These are phyloP conservation scores for Melanargia galathea DNA, from an alignment of 2,888 invertebrate species.

Conservation along the genomic window DNA sequence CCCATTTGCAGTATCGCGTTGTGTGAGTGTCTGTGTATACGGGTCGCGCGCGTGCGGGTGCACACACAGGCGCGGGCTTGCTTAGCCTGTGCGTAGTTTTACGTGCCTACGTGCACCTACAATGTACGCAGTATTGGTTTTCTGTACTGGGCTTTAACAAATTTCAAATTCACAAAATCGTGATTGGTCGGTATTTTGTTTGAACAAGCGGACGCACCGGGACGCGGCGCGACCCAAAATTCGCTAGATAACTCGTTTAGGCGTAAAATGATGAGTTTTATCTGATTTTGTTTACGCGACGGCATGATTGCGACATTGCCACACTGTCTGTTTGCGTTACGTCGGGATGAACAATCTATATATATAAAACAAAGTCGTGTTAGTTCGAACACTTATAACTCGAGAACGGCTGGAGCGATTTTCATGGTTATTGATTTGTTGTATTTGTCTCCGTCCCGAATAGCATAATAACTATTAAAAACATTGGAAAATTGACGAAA, in stretches of 20 bases:
- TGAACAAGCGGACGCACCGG: conserved; percentile 69
- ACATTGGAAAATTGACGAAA: too few relatives aligned
- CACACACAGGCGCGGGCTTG: conserved; percentile 62
- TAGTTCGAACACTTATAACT: too few relatives aligned
- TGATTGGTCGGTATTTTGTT: conserved; percentile 80
- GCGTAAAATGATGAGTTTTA: conserved; percentile 72
- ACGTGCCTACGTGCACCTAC: conserved; percentile 49
- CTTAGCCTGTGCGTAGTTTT: conserved; percentile 79
- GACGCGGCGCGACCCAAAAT: conserved; percentile 60
- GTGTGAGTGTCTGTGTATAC: conserved; percentile 71
- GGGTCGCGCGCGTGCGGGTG: conserved; percentile 47
- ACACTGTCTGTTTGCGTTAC: conserved; percentile 45
- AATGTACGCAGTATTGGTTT: conserved; percentile 76
- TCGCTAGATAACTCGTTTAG: conserved; percentile 74
- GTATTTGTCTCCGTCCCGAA: too few relatives aligned
- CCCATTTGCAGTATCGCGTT: conserved; percentile 80
- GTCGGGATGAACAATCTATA: conserved; percentile 52
- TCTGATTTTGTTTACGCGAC: conserved; percentile 61
- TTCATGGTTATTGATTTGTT: too few relatives aligned
- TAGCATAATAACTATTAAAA: too few relatives aligned
- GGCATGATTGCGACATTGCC: conserved; percentile 57
- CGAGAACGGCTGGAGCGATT: too few relatives aligned
- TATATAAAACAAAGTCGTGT: too few relatives aligned
- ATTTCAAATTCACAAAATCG: conserved; percentile 82
- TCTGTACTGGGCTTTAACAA: conserved; percentile 79